Percentiles rank a stretch among this genome's conserved stretches.
Evolutionary conservation across 1,140 invertebrate genomes (phyloP).

Genomic region (Triops longicaudatus): DNA sequence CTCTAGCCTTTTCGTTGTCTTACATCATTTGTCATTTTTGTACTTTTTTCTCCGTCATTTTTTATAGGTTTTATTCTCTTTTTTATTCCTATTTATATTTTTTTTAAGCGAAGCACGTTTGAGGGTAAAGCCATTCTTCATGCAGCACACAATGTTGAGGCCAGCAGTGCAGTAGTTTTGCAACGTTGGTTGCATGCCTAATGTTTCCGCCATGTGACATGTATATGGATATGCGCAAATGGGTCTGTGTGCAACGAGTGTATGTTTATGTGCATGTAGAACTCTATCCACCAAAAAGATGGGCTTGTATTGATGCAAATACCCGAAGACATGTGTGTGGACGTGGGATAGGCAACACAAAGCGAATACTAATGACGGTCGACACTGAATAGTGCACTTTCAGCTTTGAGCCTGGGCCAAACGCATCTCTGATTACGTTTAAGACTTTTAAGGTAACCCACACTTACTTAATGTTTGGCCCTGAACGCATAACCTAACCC

Average conservation of each 20-base stretch:
- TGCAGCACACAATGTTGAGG: neutral
- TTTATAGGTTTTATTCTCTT: too few species aligned
- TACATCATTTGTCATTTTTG: too few species aligned
- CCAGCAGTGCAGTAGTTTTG: neutral
- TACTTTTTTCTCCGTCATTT: too few species aligned
- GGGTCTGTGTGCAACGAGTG: too few species aligned
- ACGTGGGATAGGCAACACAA: neutral
- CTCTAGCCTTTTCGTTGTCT: too few species aligned
- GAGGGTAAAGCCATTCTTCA: neutral
- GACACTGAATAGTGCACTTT: neutral
- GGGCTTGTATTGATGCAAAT: too few species aligned
- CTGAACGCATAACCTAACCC: neutral
- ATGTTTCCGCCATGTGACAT: constrained; percentile 2
- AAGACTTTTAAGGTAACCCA: neutral
- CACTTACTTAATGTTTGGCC: neutral
- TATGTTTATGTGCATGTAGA: too few species aligned
- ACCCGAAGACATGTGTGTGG: neutral
- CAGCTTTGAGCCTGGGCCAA: neutral
- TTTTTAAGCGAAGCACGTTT: neutral
- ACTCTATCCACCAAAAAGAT: neutral
- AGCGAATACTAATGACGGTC: constrained; percentile 7
- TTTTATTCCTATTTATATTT: too few species aligned
- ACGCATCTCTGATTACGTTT: constrained; percentile 1
- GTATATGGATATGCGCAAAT: neutral
- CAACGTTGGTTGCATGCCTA: neutral